Evolutionary conservation across 2,113 vertebrate genomes (phyloP).

Genomic region (Colistium nudipinnis): DNA sequence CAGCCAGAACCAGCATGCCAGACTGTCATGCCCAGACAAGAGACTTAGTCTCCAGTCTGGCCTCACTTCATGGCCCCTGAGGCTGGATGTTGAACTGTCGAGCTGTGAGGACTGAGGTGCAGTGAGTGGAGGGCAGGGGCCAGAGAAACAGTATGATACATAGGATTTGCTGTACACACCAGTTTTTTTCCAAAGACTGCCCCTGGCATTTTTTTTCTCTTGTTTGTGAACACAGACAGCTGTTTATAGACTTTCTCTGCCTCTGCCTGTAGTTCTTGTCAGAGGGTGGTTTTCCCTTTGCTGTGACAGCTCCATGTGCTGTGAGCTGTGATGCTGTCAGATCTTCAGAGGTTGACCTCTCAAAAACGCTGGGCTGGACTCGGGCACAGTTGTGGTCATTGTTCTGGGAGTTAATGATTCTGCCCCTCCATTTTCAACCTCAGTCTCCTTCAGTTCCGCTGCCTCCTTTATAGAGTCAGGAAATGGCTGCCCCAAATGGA

Average conservation of each 20-base stretch:
- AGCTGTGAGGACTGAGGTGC: slow-evolving; percentile 16
- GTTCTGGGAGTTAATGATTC: slow-evolving; percentile 75
- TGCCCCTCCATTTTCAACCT: slow-evolving; percentile 66
- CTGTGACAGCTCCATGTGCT: slow-evolving; percentile 37
- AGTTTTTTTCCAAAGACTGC: slow-evolving; percentile 17
- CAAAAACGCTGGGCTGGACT: slow-evolving; percentile 65
- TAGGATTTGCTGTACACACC: slow-evolving; percentile 19
- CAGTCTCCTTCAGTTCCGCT: slow-evolving; percentile 68
- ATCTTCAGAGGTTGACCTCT: slow-evolving; percentile 63
- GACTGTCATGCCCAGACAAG: slow-evolving; percentile 29
- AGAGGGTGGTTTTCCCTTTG: slow-evolving; percentile 31
- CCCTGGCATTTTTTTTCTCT: slow-evolving; percentile 48
- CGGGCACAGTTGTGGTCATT: slow-evolving; percentile 75
- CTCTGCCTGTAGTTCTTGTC: slow-evolving; percentile 41
- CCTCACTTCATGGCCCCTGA: slow-evolving; percentile 11
- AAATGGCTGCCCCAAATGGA: slow-evolving; percentile 73
- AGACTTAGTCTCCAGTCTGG: slow-evolving; percentile 33
- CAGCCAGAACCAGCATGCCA: slow-evolving; percentile 14
- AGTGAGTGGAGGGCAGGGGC: neutral
- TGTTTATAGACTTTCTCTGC: slow-evolving; percentile 57
- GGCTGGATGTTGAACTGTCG: slow-evolving; percentile 1
- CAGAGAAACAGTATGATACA: neutral
- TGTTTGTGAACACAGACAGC: slow-evolving; percentile 53
- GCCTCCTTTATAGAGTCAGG: slow-evolving; percentile 75
- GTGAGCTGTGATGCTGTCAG: slow-evolving; percentile 35